Base-by-base conservation (phyloP, 2,888 invertebrate genomes). In the Julus scanicus region DNA sequence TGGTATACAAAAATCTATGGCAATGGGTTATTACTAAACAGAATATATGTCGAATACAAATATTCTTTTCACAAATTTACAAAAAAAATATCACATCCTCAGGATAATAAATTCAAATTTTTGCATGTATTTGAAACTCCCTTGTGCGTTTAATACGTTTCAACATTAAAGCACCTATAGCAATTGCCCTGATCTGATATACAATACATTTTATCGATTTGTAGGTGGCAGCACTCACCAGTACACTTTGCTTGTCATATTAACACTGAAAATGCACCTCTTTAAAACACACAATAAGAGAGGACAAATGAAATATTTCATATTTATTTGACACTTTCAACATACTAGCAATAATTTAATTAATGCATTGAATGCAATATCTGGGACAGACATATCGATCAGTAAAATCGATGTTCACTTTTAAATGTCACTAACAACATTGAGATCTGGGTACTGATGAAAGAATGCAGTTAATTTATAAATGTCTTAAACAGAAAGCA, bases 391-490 rank as follows among this genome's bases (percentile, higher is more conserved):
- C 20, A 20, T 9, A 63, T 63, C 63, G 63, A 63, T 20, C 9
- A 20, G 63, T 63, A 20, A 13, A 53, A 63, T 20, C 15, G 20
- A 63, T 63, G 63, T 63, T 63, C 63, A 63, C 20, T 63, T 63
- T 63, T 63, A 63, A 11, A 63, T 20, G 4, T 63, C 63, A 63
- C n/a, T n/a, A 63, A 48, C 48, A 63, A 20, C 63, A 63, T 63
- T 20, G 20, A 63, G 5, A 20, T 8, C 20, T 63, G 63, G 5
- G 4, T 29, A 63, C 20, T 20, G 63, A 63, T 15, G 6, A 8
- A 63, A 63, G 63, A 63, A 63, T 63, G 63, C 63, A 63, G 20
- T 63, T 63, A 63, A 63, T 63, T 63, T 20, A 20, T 63, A 63
- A 63, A 63, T 63, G 63, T 20, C 63, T 15, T 20, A 5, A 20